Conservation (phyloP, 2,888 invertebrate genomes). For the Meliscaeva auricollis region DNA sequence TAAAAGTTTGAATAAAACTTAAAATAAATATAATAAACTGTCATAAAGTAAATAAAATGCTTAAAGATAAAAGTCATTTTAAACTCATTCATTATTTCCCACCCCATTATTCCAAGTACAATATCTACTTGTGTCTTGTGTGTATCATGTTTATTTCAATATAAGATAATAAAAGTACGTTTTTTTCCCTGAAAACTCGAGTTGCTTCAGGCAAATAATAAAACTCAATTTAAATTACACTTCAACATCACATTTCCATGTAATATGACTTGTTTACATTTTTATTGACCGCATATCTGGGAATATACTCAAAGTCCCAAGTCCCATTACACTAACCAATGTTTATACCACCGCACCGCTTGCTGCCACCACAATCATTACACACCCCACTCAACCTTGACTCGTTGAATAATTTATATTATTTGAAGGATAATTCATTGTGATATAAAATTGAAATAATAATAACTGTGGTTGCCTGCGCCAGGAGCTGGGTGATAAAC, state of each 20-base stretch:
- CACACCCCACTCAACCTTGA: conserved; percentile 43
- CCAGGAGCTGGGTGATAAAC: conserved; percentile 21
- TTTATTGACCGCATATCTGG: not conserved
- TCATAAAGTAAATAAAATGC: too few species aligned
- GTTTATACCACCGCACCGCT: not conserved
- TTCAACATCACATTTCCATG: conserved; percentile 38
- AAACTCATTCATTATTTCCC: conserved; percentile 1
- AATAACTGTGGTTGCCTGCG: conserved; percentile 14
- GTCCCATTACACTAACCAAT: conserved; percentile 12
- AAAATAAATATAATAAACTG: too few species aligned
- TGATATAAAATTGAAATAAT: conserved; percentile 58
- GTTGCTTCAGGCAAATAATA: conserved; percentile 13
- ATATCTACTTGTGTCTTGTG: not conserved
- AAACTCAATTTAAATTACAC: conserved; percentile 57
- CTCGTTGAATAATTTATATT: conserved; percentile 59
- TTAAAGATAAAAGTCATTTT: not conserved
- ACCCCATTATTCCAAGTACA: not conserved
- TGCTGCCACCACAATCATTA: not conserved
- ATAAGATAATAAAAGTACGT: not conserved
- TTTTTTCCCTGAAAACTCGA: not conserved
- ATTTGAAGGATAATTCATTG: conserved; percentile 62
- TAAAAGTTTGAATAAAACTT: too few species aligned
- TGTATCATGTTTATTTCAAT: not conserved
- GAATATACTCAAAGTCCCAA: not conserved
- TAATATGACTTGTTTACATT: conserved; percentile 59